Percentiles rank a stretch among this genome's conserved stretches.
phyloP scores from a whole-genome alignment of 2,888 invertebrate genomes.

The Xestia xanthographa region DNA sequence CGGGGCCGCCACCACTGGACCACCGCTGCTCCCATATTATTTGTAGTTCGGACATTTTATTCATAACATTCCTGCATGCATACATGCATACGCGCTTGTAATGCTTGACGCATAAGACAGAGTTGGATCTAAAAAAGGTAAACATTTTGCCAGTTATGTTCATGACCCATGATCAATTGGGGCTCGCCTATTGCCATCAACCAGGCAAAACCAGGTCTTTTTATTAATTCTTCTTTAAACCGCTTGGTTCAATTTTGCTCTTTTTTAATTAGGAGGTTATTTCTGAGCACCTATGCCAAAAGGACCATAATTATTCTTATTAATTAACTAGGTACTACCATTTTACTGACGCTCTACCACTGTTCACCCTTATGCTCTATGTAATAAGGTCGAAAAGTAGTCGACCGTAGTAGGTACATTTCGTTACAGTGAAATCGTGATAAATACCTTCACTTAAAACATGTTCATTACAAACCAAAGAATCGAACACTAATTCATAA shows the following conservation, averaged over 20 bases:
- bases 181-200: background rate
- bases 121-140: background rate
- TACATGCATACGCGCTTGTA: no score
- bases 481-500: slow-evolving; percentile 67
- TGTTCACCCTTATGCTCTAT: no score
- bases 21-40: no score
- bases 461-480: slow-evolving; percentile 65
- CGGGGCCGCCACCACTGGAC: no score
- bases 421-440: slow-evolving; percentile 33
- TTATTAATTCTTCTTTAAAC: background rate
- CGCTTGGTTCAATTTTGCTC: background rate
- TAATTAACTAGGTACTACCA: background rate
- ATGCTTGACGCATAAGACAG: no score
- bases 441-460: slow-evolving; percentile 49
- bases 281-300: background rate
- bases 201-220: background rate
- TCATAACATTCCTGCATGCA: no score
- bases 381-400: no score
- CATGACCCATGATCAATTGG: background rate
- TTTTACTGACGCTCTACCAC: no score
- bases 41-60: background rate
- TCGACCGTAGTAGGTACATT: background rate
- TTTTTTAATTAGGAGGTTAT: background rate
- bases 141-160: background rate
- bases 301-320: background rate